Percentiles rank a stretch among this genome's conserved stretches.
phyloP scores from a whole-genome alignment of 1,140 invertebrate species.

The Rhagoletis pomonella region DNA sequence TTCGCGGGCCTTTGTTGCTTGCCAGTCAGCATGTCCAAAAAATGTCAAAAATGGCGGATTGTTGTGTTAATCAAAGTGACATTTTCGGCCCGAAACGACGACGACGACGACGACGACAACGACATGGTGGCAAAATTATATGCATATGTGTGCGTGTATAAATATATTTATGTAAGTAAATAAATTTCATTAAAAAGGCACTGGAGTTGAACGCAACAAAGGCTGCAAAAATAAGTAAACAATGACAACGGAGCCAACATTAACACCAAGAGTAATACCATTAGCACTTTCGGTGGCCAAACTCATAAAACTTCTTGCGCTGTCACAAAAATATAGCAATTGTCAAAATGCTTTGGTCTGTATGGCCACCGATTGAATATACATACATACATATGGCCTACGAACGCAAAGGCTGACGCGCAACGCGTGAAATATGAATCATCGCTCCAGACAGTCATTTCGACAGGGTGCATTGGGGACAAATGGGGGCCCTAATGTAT shows the following conservation, averaged over 20 bases:
- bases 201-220: background rate
- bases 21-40: constrained; percentile 32
- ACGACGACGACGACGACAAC: background rate
- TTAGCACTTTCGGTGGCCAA: constrained; percentile 23
- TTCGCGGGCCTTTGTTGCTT: constrained; percentile 3
- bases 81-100: constrained; percentile 32
- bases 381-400: background rate
- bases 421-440: constrained; percentile 31
- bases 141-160: background rate
- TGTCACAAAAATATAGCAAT: background rate
- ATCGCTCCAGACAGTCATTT: background rate
- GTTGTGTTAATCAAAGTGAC: constrained; percentile 47
- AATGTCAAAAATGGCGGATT: constrained; percentile 36
- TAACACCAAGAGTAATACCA: constrained; percentile 32
- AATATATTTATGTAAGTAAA: background rate
- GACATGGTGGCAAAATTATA: background rate
- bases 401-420: constrained; percentile 7
- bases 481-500: background rate
- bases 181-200: constrained; percentile 36
- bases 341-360: background rate
- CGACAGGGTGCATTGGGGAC: background rate
- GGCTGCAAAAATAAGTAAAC: background rate
- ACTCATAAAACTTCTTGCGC: background rate
- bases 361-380: background rate
- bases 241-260: background rate